Conservation (phyloP, 2,888 invertebrate genomes). For the Chymomyza caudatula region DNA sequence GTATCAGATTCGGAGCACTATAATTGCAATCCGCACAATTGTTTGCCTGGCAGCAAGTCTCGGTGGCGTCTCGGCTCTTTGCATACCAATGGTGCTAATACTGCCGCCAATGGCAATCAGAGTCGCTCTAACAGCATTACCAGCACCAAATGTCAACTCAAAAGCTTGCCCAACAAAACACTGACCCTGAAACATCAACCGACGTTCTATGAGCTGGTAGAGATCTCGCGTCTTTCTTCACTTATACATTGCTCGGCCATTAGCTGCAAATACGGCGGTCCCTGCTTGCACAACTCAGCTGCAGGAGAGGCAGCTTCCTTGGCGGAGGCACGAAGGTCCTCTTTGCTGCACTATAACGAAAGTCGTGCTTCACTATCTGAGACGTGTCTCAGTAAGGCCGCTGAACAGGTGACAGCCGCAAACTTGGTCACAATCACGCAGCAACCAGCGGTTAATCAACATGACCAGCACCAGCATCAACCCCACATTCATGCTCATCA, state of each 20-base stretch:
- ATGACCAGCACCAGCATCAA: slow-evolving; percentile 25
- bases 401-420: slow-evolving; percentile 9
- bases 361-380: slow-evolving; percentile 66
- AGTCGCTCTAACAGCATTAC: slow-evolving; percentile 46
- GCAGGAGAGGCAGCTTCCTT: slow-evolving; percentile 14
- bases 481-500: slow-evolving; percentile 30
- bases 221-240: slow-evolving; percentile 72
- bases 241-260: slow-evolving; percentile 71
- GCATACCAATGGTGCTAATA: slow-evolving; percentile 18
- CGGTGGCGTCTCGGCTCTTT: slow-evolving; percentile 54
- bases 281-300: slow-evolving; percentile 42
- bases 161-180: slow-evolving; percentile 42
- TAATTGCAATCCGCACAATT: slow-evolving; percentile 66
- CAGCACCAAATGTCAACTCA: slow-evolving; percentile 63
- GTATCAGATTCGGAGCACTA: slow-evolving; percentile 74
- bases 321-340: slow-evolving; percentile 32
- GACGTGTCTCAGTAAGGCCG: slow-evolving; percentile 49
- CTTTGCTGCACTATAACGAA: slow-evolving; percentile 66
- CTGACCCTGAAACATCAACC: slow-evolving; percentile 61
- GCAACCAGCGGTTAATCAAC: slow-evolving; percentile 7
- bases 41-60: slow-evolving; percentile 56
- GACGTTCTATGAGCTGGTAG: slow-evolving; percentile 75
- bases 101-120: slow-evolving; percentile 1
- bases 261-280: slow-evolving; percentile 63
- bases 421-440: slow-evolving; percentile 24